Evolutionary conservation across 2,113 vertebrate genomes (phyloP), one percentile per base, ranked within the genome.

Genomic region (Heterochromis multidens): DNA sequence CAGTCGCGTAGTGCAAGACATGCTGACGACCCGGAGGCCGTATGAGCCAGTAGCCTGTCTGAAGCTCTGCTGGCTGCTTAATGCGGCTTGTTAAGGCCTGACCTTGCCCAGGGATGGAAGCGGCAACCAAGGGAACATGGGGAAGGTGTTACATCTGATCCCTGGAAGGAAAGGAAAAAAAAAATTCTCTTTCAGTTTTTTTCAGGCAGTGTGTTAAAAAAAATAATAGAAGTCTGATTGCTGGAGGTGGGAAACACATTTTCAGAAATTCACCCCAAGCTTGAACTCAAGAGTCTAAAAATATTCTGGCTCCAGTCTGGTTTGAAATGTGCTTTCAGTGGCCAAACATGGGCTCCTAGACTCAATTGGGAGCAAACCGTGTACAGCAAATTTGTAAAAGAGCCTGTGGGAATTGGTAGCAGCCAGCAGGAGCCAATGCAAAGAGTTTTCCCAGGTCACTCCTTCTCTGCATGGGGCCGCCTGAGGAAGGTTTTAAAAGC

Each of bases 381-480:
- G 70, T 60, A 54, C 61, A 35, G 43, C 29, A 27, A 33, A 77
- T 70, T 65, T 85, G 77, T 57, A 11, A 61, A 63, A 43, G 52
- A 57, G 65, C 61, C 87, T 49, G 76, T 60, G 89, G 88, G 86
- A 87, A 87, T 49, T 37, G 65, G 90, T 78, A 88, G 83, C 80
- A 81, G 82, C 52, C 43, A 76, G 65, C 54, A 78, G 61, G 83
- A 90, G 76, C 91, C 88, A 92, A 87, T 91, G 88, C 82, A 80
- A 58, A 82, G 80, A 86, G 58, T 67, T 60, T 83, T 65, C 70
- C 37, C 90, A 77, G 89, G 92, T 94, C 91, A 95, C 94, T 93
- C 95, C 94, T 93, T 95, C 94, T 91, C 92, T 58, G 77, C 85
- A 92, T 93, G 95, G 85, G 94, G 94, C 92, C 49, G 86, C 93